A percentile compares a stretch with the other conserved stretches of the same genome.
These are phyloP conservation scores for Drosophila sordidula DNA, from an alignment of 2,888 invertebrate species.

Conservation along the genomic window DNA sequence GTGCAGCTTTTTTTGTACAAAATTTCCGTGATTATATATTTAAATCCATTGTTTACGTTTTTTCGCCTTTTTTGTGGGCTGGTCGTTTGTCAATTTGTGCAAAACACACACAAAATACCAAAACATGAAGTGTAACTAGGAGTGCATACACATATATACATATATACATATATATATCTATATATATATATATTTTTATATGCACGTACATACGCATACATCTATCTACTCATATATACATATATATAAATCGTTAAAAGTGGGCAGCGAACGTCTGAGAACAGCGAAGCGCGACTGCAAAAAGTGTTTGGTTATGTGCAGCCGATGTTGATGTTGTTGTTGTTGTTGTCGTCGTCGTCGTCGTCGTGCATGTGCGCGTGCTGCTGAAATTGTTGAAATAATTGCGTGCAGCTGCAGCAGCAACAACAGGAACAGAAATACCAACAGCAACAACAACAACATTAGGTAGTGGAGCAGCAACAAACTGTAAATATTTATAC, in stretches of 20 bases:
- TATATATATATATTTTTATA: too few relatives aligned
- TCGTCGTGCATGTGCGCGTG: conserved; percentile 17
- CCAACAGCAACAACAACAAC: background rate
- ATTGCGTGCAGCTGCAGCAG: conserved; percentile 5
- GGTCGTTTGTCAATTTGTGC: background rate
- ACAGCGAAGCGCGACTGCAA: conserved; percentile 20
- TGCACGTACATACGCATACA: too few relatives aligned
- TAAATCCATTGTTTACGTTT: conserved; percentile 34
- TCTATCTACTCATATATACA: too few relatives aligned
- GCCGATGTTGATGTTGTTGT: conserved; percentile 12
- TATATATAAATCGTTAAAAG: too few relatives aligned
- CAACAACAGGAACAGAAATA: background rate
- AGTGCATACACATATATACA: background rate
- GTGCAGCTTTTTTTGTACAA: conserved; percentile 27
- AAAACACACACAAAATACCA: background rate
- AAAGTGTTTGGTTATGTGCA: conserved; percentile 62
- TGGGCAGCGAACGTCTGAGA: background rate
- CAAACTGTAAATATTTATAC: conserved; percentile 20
- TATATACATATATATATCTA: too few relatives aligned
- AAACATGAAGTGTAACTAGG: conserved; percentile 12
- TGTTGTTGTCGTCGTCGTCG: background rate
- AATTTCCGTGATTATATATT: conserved; percentile 14
- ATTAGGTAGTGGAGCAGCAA: background rate
- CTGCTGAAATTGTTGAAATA: conserved; percentile 11
- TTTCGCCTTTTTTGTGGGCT: background rate